Evolutionary conservation across 1,140 invertebrate species (phyloP), one percentile per base, ranked within the genome.

Genomic region (Chymomyza costata): DNA sequence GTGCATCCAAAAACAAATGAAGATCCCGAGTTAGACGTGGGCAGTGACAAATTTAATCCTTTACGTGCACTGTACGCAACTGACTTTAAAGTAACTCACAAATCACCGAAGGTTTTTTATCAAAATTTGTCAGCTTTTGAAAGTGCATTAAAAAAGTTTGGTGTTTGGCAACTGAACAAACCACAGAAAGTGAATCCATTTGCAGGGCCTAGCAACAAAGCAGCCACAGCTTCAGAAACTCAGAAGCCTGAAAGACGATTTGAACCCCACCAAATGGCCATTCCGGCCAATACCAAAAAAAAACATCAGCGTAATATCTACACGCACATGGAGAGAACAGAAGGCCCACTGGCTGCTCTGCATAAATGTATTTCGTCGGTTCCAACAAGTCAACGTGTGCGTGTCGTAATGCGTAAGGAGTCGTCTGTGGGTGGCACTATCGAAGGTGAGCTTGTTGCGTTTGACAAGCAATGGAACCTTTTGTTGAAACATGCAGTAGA

Each of bases 401-500:
- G 92, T 88, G 92, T 92, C 16, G 87, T 89, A 43, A 91, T 91
- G 0, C 88, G 93, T 35, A 89, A 89, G 48, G 89, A 88, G 14
- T 76, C 78, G 10, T 89, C 89, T 7, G 87, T 97, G 13, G 88
- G 94, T 59, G 95, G 96, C 11, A 89, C 90, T 51, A 90, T 94
- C 54, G 91, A 91, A 46, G 97, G 94, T 2, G 93, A 90, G 65
- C 86, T 98, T 17, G 89, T 92, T 11, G 94, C 94, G 5, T 99
- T 97, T 86, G 97, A 99, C 86, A 97, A 96, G 85, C 94, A 97
- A 82, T 97, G 95, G 92, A 99, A 99, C 87, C 85, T 99, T 50
- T 92, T 94, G 5, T 85, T 99, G 21, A 89, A 89, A 31, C 94
- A 98, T 86, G 95, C 96, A 2, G 89, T 93, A 40, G 96, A 98